Conservation (phyloP, 2,888 invertebrate species). For the Odontomyia ornata region DNA sequence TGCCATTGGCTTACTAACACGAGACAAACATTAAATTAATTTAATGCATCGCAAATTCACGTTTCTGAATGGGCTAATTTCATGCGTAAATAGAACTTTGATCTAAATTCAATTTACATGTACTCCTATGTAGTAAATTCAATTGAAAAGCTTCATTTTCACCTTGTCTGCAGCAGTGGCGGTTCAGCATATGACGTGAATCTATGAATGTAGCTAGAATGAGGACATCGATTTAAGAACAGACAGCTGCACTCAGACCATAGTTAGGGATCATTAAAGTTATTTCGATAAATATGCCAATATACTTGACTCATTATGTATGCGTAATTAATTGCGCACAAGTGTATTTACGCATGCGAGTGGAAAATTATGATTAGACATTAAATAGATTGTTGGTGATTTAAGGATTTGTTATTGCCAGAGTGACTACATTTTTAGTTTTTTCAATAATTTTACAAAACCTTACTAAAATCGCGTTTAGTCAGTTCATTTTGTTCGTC, state of each 20-base stretch:
- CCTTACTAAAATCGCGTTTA: too few species aligned
- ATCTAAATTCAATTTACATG: background rate
- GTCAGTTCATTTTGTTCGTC: too few species aligned
- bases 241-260: background rate
- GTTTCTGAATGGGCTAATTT: background rate
- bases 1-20: too few species aligned
- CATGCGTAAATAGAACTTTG: background rate
- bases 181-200: background rate
- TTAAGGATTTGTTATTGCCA: too few species aligned
- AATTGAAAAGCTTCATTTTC: background rate
- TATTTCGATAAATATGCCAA: background rate
- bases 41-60: background rate
- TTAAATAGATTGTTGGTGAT: too few species aligned
- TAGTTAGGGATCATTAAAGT: constrained; percentile 10
- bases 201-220: background rate
- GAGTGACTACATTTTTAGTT: too few species aligned
- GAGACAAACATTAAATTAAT: too few species aligned
- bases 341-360: background rate
- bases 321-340: background rate
- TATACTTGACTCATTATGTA: background rate
- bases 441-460: too few species aligned
- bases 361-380: background rate
- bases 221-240: background rate
- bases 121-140: background rate
- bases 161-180: background rate